Conservation (phyloP, 2,797 vertebrate species). For the Oreochromis mossambicus region DNA sequence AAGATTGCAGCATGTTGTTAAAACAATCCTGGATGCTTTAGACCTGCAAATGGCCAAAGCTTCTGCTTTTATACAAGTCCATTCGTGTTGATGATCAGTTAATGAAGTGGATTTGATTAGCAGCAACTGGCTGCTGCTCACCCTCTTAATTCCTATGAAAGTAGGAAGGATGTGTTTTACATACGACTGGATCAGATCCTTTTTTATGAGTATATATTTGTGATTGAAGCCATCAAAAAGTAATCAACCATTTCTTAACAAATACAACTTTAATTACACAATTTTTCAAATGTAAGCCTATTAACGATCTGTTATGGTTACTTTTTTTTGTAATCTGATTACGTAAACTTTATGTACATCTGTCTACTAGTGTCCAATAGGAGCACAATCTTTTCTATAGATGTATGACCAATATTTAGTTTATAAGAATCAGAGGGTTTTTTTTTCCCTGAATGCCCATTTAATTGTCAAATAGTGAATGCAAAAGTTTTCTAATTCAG, state of each 20-base stretch:
- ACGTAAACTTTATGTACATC: background rate
- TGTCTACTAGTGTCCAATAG: background rate
- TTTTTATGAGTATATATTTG: background rate
- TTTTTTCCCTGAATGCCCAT: rapidly evolving
- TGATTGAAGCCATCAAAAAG: background rate
- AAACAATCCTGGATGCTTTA: background rate
- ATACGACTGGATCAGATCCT: background rate
- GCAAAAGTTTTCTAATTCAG: background rate
- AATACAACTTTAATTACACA: background rate
- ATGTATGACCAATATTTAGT: background rate
- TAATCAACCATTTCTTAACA: background rate
- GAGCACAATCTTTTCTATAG: background rate
- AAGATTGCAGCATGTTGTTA: background rate
- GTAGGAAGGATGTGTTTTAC: background rate
- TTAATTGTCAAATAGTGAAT: background rate
- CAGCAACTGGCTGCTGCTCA: background rate
- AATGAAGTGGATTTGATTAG: background rate
- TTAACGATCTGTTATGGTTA: background rate
- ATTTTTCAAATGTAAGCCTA: background rate
- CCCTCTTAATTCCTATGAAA: background rate
- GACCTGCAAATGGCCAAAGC: background rate
- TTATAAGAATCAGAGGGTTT: background rate
- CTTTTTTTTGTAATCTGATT: background rate
- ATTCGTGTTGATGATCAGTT: background rate
- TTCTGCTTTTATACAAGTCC: background rate